A percentile compares a stretch with the other conserved stretches of the same genome.
phyloP scores from a whole-genome alignment of 2,113 vertebrate species.

The Cyanistes caeruleus region DNA sequence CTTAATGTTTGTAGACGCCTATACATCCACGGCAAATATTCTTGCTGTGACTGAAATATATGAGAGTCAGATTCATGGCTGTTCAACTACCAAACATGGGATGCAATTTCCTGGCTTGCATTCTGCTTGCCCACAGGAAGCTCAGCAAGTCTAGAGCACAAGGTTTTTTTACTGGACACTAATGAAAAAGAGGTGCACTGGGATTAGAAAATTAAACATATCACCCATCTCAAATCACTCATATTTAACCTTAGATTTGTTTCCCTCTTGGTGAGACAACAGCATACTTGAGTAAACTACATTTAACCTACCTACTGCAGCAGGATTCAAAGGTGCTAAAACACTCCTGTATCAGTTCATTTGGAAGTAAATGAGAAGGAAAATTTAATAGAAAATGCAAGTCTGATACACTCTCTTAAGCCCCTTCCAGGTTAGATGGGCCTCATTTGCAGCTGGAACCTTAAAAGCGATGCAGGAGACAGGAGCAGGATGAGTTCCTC shows the following conservation, averaged over 20 bases:
- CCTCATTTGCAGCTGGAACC: neutral
- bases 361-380: neutral
- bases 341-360: neutral
- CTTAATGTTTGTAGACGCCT: neutral
- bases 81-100: neutral
- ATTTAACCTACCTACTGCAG: neutral
- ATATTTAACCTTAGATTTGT: neutral
- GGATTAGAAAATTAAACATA: neutral
- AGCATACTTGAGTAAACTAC: neutral
- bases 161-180: neutral
- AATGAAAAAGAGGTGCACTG: neutral
- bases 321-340: neutral
- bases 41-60: neutral
- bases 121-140: neutral
- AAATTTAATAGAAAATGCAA: neutral
- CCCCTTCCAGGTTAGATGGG: neutral
- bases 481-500: neutral
- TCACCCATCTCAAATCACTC: neutral
- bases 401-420: neutral
- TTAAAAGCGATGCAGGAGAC: neutral
- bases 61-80: neutral
- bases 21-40: neutral
- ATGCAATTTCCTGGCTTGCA: neutral
- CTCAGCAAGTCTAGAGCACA: neutral
- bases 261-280: neutral